Evolutionary conservation across 2,888 invertebrate species (phyloP), one percentile per base, ranked within the genome.

Genomic region (Cerastis rubricosa): DNA sequence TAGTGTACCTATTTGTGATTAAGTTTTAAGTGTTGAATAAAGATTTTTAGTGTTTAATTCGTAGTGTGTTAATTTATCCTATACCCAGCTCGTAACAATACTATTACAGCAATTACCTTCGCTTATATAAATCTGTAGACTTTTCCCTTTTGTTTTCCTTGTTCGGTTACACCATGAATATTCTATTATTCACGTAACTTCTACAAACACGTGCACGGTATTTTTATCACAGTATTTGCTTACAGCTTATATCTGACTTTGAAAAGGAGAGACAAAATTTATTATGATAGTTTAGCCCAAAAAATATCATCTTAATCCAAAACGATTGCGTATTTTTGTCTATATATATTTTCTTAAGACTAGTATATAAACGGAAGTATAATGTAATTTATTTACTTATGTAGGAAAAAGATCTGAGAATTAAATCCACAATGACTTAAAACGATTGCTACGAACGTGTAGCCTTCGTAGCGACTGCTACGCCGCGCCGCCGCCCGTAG

Each of bases 401-500:
- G 51, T 11, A 51, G 2, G 3, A 45, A 47, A 49, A 57, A 57
- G 9, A 57, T 7, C 12, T 14, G 25, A 25, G 8, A 22, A 45
- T 43, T 2, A 49, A 43, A 59, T 47, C 7, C 22, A 80, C n/a
- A 3, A 35, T 17, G 35, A 6, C 14, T 54, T 43, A 19, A n/a
- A 74, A 66, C 40, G 25, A 8, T 51, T 40, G 59, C 66, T 78
- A 78, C 79, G 65, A 47, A 14, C 2, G 19, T 69, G 65, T 57
- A 61, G 65, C 59, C n/a, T 43, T 29, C 83, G 68, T 76, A 82
- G 69, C 54, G 5, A 14, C 7, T 14, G 65, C 77, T 82, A 80
- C 80, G 80, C 17, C 80, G 35, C 35, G 35, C 35, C 35, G 3
- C 35, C 35, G 35, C 35, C 35, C 35, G 83, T 82, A 80, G 77